These are phyloP conservation scores for Poecilia velifera DNA, from an alignment of 2,797 vertebrate genomes.

Conservation along the genomic window DNA sequence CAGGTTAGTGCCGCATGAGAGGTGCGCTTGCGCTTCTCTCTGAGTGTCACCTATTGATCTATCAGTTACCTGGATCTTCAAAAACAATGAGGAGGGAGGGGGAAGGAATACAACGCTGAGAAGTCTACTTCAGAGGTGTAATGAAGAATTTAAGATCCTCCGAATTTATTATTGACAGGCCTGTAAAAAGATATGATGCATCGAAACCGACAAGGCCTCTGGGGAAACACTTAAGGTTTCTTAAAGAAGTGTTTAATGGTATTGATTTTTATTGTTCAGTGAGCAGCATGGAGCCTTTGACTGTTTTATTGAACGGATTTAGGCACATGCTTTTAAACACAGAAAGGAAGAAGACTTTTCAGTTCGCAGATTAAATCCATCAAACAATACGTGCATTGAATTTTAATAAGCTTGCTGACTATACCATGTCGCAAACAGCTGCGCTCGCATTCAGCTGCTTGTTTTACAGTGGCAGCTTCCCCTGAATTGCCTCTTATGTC, in stretches of 20 bases:
- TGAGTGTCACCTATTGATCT: slow-evolving; percentile 72
- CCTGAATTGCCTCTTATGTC: slow-evolving; percentile 54
- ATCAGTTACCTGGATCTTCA: slow-evolving; percentile 71
- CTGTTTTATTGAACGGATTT: slow-evolving; percentile 82
- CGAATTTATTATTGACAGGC: slow-evolving; percentile 82
- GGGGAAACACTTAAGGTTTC: slow-evolving; percentile 77
- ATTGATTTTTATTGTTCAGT: slow-evolving; percentile 84
- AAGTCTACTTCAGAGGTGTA: slow-evolving; percentile 71
- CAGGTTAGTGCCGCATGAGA: slow-evolving; percentile 76
- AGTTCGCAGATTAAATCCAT: slow-evolving; percentile 68
- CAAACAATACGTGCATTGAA: slow-evolving; percentile 66
- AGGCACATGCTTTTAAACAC: slow-evolving; percentile 76
- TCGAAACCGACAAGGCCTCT: slow-evolving; percentile 71
- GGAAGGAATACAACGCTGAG: slow-evolving; percentile 43
- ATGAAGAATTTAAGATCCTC: slow-evolving; percentile 84
- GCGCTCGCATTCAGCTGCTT: slow-evolving; percentile 44
- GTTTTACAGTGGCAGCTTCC: slow-evolving; percentile 62
- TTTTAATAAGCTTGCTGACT: slow-evolving; percentile 59
- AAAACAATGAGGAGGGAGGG: slow-evolving; percentile 30
- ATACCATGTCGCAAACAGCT: slow-evolving; percentile 38
- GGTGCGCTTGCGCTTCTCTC: slow-evolving; percentile 53
- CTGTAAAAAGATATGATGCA: slow-evolving; percentile 77
- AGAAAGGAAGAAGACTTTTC: slow-evolving; percentile 64
- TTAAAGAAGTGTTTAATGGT: slow-evolving; percentile 83
- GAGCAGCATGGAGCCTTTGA: slow-evolving; percentile 82